Conservation (phyloP, 2,888 invertebrate genomes). For the Andrena flavipes region DNA sequence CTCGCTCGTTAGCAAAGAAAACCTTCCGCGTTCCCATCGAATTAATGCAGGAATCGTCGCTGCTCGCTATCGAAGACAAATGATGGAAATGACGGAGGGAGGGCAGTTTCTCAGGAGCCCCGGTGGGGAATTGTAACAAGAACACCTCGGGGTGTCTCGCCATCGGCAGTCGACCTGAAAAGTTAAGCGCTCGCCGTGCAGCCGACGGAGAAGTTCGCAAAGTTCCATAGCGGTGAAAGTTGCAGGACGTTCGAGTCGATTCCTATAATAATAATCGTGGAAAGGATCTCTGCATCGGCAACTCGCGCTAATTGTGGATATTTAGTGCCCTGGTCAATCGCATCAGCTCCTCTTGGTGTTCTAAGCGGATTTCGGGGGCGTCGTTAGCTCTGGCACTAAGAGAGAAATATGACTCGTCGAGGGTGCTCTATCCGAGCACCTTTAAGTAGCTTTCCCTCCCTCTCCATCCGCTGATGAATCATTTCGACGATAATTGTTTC, state of each 20-base stretch:
- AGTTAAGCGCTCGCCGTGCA: not conserved
- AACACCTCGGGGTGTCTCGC: not conserved
- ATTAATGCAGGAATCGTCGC: slow-evolving; percentile 16
- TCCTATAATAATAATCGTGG: too few species aligned
- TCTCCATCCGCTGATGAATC: not conserved
- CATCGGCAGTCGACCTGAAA: not conserved
- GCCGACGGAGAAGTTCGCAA: not conserved
- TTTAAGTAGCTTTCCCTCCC: not conserved
- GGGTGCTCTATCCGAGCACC: not conserved
- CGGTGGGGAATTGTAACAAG: not conserved
- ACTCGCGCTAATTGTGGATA: not conserved
- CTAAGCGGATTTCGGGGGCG: not conserved
- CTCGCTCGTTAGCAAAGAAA: not conserved
- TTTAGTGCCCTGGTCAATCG: not conserved
- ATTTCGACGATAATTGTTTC: not conserved
- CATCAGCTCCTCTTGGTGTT: not conserved
- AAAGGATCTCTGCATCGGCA: not conserved
- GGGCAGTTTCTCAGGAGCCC: not conserved
- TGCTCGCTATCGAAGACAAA: slow-evolving; percentile 1
- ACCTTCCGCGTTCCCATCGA: slow-evolving; percentile 7
- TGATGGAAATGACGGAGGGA: not conserved
- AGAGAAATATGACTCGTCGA: not conserved
- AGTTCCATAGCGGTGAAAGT: not conserved
- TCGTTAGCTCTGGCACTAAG: not conserved
- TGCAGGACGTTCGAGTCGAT: not conserved